These are phyloP conservation scores for Syngnathus floridae DNA, from an alignment of 2,113 vertebrate genomes.

Conservation along the genomic window DNA sequence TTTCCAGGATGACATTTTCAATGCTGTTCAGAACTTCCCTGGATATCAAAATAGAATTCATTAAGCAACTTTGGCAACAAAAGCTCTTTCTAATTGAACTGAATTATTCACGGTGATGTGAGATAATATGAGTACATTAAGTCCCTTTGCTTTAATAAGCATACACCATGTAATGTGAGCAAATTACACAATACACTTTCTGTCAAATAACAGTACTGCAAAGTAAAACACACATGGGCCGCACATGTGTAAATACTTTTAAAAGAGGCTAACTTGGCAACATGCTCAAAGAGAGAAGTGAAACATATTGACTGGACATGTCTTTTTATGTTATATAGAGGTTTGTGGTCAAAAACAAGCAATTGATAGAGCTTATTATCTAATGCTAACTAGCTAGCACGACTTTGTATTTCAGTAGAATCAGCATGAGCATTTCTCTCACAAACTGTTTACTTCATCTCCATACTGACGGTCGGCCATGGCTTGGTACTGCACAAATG, in stretches of 20 bases:
- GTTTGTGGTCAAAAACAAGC: not conserved
- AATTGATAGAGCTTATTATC: not conserved
- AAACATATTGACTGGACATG: not conserved
- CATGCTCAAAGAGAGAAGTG: not conserved
- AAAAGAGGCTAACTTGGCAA: not conserved
- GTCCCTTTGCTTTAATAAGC: not conserved
- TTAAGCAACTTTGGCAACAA: not conserved
- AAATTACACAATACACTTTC: not conserved
- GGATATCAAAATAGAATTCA: constrained; percentile 35
- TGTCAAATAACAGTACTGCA: not conserved
- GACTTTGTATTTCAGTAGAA: not conserved
- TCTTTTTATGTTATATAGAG: not conserved
- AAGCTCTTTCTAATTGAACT: not conserved
- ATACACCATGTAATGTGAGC: not conserved
- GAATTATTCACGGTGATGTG: not conserved
- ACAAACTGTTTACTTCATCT: constrained; percentile 44
- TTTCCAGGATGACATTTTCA: constrained; percentile 77
- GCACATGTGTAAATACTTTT: not conserved
- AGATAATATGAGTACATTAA: not conserved
- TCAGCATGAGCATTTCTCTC: constrained; percentile 1
- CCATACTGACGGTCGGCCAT: not conserved
- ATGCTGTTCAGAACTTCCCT: constrained; percentile 77
- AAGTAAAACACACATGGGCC: not conserved
- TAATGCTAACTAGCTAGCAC: not conserved
- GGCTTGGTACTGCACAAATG: constrained; percentile 9